phyloP scores from a whole-genome alignment of 2,797 vertebrate species.

The Diglossa cyanea region DNA sequence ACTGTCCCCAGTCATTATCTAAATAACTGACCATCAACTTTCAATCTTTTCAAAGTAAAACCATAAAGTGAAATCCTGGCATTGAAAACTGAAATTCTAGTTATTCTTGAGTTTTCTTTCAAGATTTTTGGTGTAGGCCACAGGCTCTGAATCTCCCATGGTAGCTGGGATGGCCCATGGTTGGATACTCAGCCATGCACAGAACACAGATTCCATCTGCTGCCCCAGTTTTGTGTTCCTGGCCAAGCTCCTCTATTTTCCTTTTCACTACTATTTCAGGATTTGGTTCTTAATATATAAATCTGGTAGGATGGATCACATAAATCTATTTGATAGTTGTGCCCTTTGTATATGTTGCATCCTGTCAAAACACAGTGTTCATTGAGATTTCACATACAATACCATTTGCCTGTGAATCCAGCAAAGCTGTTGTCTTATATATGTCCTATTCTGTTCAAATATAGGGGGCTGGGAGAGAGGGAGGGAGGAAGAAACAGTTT shows the following conservation, averaged over 20 bases:
- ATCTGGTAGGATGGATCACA: not conserved
- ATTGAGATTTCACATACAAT: not conserved
- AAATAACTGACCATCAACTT: not conserved
- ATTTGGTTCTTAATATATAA: not conserved
- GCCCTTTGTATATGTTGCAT: not conserved
- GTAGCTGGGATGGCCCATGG: not conserved
- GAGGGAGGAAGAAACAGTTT: not conserved
- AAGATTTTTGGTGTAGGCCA: not conserved
- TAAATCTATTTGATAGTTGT: not conserved
- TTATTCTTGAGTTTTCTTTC: not conserved
- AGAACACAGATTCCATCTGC: not conserved
- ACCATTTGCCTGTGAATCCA: not conserved
- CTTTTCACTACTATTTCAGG: not conserved
- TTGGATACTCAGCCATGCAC: not conserved
- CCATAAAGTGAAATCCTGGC: not conserved
- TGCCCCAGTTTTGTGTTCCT: not conserved
- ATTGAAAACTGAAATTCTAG: not conserved
- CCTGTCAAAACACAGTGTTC: not conserved
- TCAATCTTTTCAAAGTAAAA: not conserved
- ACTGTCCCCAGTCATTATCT: not conserved
- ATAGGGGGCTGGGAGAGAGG: not conserved
- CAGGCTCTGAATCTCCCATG: accelerated
- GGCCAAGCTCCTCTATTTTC: not conserved
- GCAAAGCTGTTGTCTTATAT: not conserved
- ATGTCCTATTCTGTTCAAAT: not conserved